Conservation (phyloP, 2,113 vertebrate species). For the Tauraco erythrolophus region DNA sequence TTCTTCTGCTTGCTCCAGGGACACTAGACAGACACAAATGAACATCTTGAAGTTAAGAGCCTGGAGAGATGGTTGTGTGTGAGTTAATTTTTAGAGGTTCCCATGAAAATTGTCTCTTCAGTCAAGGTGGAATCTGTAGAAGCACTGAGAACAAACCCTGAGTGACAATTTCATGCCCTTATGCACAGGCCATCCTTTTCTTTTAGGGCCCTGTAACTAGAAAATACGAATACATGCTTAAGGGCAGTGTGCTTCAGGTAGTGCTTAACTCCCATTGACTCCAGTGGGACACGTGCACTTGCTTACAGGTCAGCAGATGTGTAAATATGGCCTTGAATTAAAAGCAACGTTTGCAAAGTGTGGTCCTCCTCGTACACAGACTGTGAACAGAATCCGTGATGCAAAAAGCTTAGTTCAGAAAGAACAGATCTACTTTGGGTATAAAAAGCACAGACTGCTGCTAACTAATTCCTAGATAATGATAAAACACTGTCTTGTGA, state of each 20-base stretch:
- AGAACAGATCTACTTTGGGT: neutral
- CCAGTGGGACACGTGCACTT: neutral
- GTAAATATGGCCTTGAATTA: neutral
- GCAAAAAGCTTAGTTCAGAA: neutral
- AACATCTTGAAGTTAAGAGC: neutral
- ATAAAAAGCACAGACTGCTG: neutral
- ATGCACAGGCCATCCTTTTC: neutral
- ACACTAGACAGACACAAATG: fast-evolving
- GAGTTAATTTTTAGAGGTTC: neutral
- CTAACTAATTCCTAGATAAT: neutral
- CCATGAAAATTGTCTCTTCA: neutral
- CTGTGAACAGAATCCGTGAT: neutral
- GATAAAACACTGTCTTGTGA: neutral
- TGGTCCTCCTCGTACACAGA: fast-evolving
- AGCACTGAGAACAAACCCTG: neutral
- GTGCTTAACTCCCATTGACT: neutral
- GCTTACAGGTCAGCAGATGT: neutral
- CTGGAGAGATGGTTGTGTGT: neutral
- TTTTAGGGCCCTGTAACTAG: neutral
- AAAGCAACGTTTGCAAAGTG: neutral
- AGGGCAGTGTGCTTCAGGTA: neutral
- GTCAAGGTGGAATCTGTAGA: neutral
- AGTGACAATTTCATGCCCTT: neutral
- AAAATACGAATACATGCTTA: fast-evolving
- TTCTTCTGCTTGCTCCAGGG: neutral